Percentiles rank a stretch among this genome's conserved stretches.
phyloP scores from a whole-genome alignment of 2,113 vertebrate species.

The Oreocharis arfaki region DNA sequence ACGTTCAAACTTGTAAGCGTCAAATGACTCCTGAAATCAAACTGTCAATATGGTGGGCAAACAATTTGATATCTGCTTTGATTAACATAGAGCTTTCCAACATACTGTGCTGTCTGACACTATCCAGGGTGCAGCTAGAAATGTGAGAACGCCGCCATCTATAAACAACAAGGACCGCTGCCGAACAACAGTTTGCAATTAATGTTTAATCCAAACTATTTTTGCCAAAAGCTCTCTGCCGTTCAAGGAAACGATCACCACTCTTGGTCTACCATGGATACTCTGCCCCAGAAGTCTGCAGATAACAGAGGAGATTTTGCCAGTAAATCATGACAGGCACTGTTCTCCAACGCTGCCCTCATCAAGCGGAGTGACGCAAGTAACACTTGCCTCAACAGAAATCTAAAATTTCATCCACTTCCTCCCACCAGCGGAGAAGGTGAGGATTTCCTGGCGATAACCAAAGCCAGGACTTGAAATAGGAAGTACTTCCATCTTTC shows the following conservation, averaged over 20 bases:
- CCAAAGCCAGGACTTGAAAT: not conserved
- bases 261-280: not conserved
- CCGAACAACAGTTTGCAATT: constrained; percentile 8
- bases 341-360: not conserved
- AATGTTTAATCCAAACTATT: constrained; percentile 35
- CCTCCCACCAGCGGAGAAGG: not conserved
- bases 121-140: not conserved
- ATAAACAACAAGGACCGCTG: not conserved
- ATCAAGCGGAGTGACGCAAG: not conserved
- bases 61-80: constrained; percentile 23
- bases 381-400: not conserved
- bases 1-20: not conserved
- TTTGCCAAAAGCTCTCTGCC: constrained; percentile 10
- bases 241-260: not conserved
- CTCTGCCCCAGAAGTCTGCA: not conserved
- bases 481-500: not conserved
- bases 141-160: not conserved
- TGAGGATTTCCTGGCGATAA: not conserved
- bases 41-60: constrained; percentile 20
- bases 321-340: not conserved
- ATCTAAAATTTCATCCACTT: not conserved
- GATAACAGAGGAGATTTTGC: not conserved
- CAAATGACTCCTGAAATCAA: not conserved
- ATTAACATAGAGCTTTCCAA: constrained; percentile 25
- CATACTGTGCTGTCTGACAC: constrained; percentile 47